Base-by-base conservation (phyloP, 2,113 vertebrate species). In the Atherinomorus stipes region DNA sequence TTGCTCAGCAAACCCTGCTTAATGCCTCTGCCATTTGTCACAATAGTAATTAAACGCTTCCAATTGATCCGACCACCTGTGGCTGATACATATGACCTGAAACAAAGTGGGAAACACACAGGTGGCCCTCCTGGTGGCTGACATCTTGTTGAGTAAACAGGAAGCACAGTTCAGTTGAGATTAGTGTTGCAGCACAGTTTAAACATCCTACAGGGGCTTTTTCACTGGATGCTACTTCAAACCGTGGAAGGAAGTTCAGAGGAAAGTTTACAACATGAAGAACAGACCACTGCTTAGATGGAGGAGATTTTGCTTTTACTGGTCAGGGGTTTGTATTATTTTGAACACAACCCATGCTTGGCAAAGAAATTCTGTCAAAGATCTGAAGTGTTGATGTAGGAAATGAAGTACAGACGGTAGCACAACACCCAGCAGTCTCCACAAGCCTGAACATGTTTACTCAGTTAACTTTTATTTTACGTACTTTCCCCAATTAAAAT, bases 31-130 rank as follows among this genome's bases (percentile, higher is more conserved):
- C 76, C 72, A 49, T 85, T 91, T 88, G 76, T 83, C 85, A 84
- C 84, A 75, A 74, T 83, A 70, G 66, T 85, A 88, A 92, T 91
- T 88, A 88, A 87, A 76, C 11, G 54, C 76, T 84, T 58, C 59
- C 60, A 63, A 81, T 76, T 84, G 89, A 81, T 83, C 71, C 4
- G 1, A 51, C 57, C 85, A 86, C 88, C 88, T 84, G 85, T 26
- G 70, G 83, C 31, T 70, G 64, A 54, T 49, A 11, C 38, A 19
- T 51, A 66, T 58, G 81, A 86, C 81, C 84, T 66, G 75, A 44
- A 64, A 74, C 58, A 45, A 66, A 69, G 52, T 50, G 72, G 34
- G 58, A 76, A 61, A 56, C 53, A 37, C 69, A 57, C 78, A 81
- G 78, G 77, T 79, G 82, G 68, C 71, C 22, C 11, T 4, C 23